These are phyloP conservation scores for Pygoscelis adeliae DNA, from an alignment of 2,113 vertebrate species.

Conservation along the genomic window DNA sequence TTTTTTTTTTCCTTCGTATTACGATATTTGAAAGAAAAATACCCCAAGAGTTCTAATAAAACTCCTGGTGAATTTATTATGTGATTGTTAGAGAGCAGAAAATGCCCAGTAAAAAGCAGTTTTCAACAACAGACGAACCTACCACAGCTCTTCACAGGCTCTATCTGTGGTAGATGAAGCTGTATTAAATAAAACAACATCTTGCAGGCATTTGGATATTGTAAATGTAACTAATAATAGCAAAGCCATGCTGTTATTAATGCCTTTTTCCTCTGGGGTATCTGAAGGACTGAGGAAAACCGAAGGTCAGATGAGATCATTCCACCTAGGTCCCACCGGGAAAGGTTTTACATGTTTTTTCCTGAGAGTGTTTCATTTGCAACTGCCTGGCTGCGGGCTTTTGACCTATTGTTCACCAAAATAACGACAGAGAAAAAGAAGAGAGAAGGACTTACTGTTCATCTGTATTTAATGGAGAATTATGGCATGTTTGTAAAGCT, in stretches of 20 bases:
- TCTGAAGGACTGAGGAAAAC: not conserved
- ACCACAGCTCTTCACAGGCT: not conserved
- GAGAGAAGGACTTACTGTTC: not conserved
- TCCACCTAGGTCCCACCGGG: not conserved
- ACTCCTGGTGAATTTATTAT: slow-evolving; percentile 2
- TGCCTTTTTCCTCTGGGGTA: not conserved
- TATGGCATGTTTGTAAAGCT: not conserved
- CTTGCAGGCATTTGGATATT: not conserved
- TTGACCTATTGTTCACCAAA: slow-evolving; percentile 8
- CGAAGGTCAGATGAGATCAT: not conserved
- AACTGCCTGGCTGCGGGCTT: not conserved
- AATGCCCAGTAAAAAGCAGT: not conserved
- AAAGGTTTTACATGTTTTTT: not conserved
- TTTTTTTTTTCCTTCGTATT: not conserved
- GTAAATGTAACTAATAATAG: not conserved
- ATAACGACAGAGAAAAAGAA: not conserved
- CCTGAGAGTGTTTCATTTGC: not conserved
- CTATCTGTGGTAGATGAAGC: not conserved
- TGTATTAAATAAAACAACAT: not conserved
- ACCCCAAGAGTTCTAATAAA: not conserved
- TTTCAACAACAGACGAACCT: not conserved
- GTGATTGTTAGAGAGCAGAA: not conserved
- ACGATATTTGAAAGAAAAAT: not conserved
- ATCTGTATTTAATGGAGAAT: not conserved
- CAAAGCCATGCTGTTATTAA: not conserved